Conservation (phyloP, 1,140 invertebrate genomes). For the Drosophila erecta region DNA sequence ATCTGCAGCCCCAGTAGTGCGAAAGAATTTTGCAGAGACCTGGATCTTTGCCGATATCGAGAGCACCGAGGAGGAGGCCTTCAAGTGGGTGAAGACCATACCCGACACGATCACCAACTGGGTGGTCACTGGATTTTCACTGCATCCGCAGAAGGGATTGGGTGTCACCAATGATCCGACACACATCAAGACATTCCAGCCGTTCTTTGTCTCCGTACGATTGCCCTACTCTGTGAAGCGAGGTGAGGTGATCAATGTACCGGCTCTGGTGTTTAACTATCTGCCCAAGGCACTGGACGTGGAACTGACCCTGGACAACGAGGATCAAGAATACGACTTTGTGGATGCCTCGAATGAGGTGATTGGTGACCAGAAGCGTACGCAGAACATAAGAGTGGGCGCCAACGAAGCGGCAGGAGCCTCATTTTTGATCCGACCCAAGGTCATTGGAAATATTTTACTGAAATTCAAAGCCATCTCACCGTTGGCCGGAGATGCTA, state of each 20-base stretch:
- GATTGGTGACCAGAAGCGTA: constrained; percentile 86
- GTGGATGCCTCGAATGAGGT: constrained; percentile 86
- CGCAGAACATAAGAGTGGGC: constrained; percentile 88
- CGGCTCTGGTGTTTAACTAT: constrained; percentile 81
- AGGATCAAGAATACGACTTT: constrained; percentile 92
- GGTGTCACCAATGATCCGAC: constrained; percentile 90
- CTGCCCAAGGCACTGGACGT: constrained; percentile 89
- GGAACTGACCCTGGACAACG: constrained; percentile 93
- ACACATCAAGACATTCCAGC: constrained; percentile 93
- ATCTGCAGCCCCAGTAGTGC: constrained; percentile 24
- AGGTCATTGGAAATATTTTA: constrained; percentile 89
- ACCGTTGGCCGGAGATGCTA: constrained; percentile 89
- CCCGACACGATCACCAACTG: constrained; percentile 97
- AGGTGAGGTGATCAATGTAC: constrained; percentile 85
- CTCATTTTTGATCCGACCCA: constrained; percentile 92
- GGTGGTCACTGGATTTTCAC: constrained; percentile 95
- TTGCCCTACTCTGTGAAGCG: constrained; percentile 94
- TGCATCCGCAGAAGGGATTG: constrained; percentile 93
- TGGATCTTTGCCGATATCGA: constrained; percentile 81
- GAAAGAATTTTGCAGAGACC: constrained; percentile 76
- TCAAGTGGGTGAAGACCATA: constrained; percentile 86
- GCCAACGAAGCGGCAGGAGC: constrained; percentile 89
- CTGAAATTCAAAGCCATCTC: constrained; percentile 91
- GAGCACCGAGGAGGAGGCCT: constrained; percentile 54
- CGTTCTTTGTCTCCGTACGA: constrained; percentile 92